Evolutionary conservation across 2,113 vertebrate species (phyloP), one percentile per base, ranked within the genome.

Genomic region (Channa argus): DNA sequence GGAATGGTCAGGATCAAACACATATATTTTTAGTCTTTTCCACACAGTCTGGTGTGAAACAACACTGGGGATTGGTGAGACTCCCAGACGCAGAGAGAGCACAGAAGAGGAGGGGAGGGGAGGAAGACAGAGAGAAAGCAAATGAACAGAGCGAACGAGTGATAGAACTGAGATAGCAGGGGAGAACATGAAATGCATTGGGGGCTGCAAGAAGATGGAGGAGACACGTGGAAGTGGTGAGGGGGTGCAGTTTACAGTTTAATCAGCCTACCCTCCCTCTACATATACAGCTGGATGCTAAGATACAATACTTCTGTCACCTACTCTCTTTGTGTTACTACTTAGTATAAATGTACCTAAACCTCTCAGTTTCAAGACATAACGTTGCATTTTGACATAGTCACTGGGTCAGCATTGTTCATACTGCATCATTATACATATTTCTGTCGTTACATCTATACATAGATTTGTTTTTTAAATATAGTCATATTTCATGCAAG

Each of bases 11-110:
- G 77, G 70, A 79, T 77, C 88, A 90, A 93, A 92, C 91, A 93
- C 91, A 92, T 91, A 91, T 94, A 94, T 94, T 94, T 93, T 93
- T 93, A 94, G 93, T 89, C 74, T 87, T 82, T 89, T 86, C 88
- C 84, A 82, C 88, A 88, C 87, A 80, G 84, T 76, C 76, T 89
- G 86, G 90, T 90, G 89, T 90, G 91, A 92, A 91, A 86, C 91
- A 88, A 92, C 87, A 92, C 63, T 2, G 79, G 89, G 86, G 87
- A 91, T 74, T 79, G 84, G 80, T 82, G 68, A 85, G 63, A 88
- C 85, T 88, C 79, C 73, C 82, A 77, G 87, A 85, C 83, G 79
- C 64, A 84, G 78, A 88, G 74, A 60, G 82, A 0, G 49, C 70
- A 70, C 78, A 58, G 66, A 54, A 61, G 80, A 58, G 66, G 54